Percentiles rank a stretch among this genome's conserved stretches.
These are phyloP conservation scores for Babylonia areolata DNA, from an alignment of 1,140 invertebrate species.

Conservation along the genomic window DNA sequence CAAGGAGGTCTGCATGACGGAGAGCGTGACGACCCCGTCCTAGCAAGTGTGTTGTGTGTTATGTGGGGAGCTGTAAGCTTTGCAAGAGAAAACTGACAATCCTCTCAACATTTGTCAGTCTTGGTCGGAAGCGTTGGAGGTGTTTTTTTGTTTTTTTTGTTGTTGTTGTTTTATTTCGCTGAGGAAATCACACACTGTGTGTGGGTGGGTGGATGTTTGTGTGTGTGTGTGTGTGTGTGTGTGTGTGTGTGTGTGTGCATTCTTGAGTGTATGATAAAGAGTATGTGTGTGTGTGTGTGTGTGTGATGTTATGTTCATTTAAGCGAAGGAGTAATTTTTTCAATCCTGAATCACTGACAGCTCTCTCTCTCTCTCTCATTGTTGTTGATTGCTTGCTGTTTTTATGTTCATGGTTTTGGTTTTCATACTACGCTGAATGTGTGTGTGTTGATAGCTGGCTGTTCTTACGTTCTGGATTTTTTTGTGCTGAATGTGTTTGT, in stretches of 20 bases:
- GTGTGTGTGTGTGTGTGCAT: slow-evolving; percentile 14
- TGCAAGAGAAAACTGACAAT: too few species aligned
- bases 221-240: slow-evolving; percentile 9
- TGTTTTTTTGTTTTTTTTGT: neutral
- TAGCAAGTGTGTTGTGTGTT: neutral
- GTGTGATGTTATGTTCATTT: neutral
- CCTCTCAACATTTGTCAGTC: neutral
- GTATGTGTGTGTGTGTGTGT: neutral
- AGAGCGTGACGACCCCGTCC: neutral
- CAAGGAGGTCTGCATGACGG: neutral
- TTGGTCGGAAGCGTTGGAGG: neutral
- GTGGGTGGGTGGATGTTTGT: neutral
- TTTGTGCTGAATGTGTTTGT: too few species aligned
- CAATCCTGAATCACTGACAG: too few species aligned
- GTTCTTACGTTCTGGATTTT: too few species aligned
- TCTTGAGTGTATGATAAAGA: neutral
- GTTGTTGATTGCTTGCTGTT: neutral
- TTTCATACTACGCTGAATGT: neutral
- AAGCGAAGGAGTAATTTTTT: neutral
- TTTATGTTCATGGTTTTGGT: neutral
- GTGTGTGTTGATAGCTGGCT: neutral
- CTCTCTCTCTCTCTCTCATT: too few species aligned
- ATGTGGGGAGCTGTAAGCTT: neutral
- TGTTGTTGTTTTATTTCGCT: neutral
- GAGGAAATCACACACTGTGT: too few species aligned